Conservation (phyloP, 2,888 invertebrate species). For the Archaeoteleia sp. region DNA sequence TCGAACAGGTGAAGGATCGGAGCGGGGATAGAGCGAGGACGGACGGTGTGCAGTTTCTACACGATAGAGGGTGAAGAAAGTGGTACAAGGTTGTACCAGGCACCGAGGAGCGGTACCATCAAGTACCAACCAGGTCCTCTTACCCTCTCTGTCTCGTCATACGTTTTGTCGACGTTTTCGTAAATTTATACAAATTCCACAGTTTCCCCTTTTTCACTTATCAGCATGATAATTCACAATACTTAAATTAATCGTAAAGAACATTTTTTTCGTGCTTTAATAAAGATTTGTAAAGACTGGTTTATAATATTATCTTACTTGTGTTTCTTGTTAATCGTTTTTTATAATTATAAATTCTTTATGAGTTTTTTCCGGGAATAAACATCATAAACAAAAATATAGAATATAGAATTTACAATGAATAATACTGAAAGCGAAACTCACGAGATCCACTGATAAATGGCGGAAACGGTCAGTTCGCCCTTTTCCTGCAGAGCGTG, state of each 20-base stretch:
- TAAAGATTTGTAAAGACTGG: too few species aligned
- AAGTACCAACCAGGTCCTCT: slow-evolving; percentile 64
- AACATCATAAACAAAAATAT: too few species aligned
- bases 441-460: slow-evolving; percentile 96
- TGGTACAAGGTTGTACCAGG: slow-evolving; percentile 68
- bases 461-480: slow-evolving; percentile 91
- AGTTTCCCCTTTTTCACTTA: background rate
- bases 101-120: slow-evolving; percentile 67
- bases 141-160: slow-evolving; percentile 35
- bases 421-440: slow-evolving; percentile 76
- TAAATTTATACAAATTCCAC: slow-evolving; percentile 17
- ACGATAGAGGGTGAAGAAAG: slow-evolving; percentile 52
- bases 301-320: too few species aligned
- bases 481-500: slow-evolving; percentile 90
- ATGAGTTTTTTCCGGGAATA: too few species aligned
- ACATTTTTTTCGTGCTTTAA: too few species aligned
- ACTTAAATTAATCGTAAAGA: too few species aligned
- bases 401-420: too few species aligned
- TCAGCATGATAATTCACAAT: too few species aligned
- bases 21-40: slow-evolving; percentile 27
- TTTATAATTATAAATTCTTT: too few species aligned
- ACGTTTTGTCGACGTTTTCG: slow-evolving; percentile 13
- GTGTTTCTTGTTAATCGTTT: too few species aligned
- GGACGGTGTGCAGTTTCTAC: slow-evolving; percentile 23
- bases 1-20: slow-evolving; percentile 56